These are phyloP conservation scores for Ormyrus labotus DNA, from an alignment of 2,888 invertebrate species.

Conservation along the genomic window DNA sequence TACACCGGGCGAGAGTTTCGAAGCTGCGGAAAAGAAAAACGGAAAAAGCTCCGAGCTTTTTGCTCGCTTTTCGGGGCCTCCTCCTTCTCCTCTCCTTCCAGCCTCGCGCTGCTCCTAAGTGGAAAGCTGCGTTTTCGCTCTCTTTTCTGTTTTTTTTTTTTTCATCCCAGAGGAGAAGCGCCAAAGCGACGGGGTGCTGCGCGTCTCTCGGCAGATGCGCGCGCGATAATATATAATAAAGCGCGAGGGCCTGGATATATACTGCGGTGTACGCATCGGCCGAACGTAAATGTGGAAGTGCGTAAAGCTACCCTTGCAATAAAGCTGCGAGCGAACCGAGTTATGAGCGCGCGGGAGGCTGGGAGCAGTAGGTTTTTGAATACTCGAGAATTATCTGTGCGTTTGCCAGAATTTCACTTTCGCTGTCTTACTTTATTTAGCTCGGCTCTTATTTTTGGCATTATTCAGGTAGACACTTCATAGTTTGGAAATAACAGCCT, in stretches of 20 bases:
- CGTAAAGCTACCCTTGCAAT: conserved; percentile 18
- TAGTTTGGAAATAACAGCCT: no score
- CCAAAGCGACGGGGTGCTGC: neutral
- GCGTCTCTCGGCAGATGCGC: neutral
- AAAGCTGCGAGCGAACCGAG: neutral
- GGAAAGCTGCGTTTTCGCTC: conserved; percentile 38
- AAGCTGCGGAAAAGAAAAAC: conserved; percentile 38
- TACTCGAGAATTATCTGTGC: no score
- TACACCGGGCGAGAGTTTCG: conserved; percentile 20
- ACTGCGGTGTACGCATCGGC: neutral
- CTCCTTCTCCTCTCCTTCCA: neutral
- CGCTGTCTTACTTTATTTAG: no score
- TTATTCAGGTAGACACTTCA: no score
- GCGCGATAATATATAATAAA: conserved; percentile 17
- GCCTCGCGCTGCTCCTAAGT: conserved; percentile 30
- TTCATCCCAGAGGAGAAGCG: neutral
- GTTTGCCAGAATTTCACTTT: no score
- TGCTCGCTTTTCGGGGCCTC: conserved; percentile 44
- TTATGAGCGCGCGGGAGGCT: neutral
- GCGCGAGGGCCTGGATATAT: neutral
- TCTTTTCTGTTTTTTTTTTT: conserved; percentile 9
- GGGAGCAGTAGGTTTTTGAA: neutral
- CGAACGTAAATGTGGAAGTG: neutral
- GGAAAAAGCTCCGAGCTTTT: conserved; percentile 32
- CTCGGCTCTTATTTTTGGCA: no score